Percentiles rank a stretch among this genome's conserved stretches.
phyloP scores from a whole-genome alignment of 2,888 invertebrate species.

The Athalia circularis region DNA sequence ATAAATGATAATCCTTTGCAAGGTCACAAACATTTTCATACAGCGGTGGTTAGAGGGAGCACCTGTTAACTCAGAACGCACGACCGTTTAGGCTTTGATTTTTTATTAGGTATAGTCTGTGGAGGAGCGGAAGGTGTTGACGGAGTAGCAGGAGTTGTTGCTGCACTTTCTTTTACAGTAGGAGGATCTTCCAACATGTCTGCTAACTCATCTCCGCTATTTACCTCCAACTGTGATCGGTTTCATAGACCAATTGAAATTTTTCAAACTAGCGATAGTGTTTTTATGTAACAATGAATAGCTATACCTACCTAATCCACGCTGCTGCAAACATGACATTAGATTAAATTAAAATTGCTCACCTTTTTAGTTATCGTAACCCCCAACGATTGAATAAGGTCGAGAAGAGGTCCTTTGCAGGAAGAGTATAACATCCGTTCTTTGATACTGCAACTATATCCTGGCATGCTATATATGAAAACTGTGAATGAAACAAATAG shows the following conservation, averaged over 20 bases:
- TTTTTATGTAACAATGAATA: not conserved
- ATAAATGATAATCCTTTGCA: conserved; percentile 55
- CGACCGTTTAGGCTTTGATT: conserved; percentile 70
- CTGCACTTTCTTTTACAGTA: conserved; percentile 67
- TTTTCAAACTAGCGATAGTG: conserved; percentile 47
- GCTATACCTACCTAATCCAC: not conserved
- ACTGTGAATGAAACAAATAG: conserved; percentile 78
- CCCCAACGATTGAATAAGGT: conserved; percentile 86
- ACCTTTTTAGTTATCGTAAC: conserved; percentile 92
- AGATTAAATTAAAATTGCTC: conserved; percentile 62
- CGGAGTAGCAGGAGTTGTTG: conserved; percentile 70
- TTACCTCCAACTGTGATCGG: conserved; percentile 69
- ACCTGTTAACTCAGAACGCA: conserved; percentile 71
- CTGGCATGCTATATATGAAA: conserved; percentile 99
- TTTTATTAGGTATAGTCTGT: conserved; percentile 68
- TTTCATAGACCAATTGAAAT: too few relatives aligned
- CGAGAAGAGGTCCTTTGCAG: conserved; percentile 94
- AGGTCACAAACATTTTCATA: conserved; percentile 54
- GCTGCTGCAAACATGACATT: conserved; percentile 22
- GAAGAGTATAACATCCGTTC: conserved; percentile 99
- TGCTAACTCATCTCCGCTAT: conserved; percentile 71
- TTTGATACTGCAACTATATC: conserved; percentile 95
- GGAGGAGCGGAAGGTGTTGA: conserved; percentile 68
- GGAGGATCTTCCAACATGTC: conserved; percentile 73
- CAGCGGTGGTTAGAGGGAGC: conserved; percentile 50